Evolutionary conservation across 2,888 invertebrate species (phyloP).

Genomic region (Ichneumoninae sp.): DNA sequence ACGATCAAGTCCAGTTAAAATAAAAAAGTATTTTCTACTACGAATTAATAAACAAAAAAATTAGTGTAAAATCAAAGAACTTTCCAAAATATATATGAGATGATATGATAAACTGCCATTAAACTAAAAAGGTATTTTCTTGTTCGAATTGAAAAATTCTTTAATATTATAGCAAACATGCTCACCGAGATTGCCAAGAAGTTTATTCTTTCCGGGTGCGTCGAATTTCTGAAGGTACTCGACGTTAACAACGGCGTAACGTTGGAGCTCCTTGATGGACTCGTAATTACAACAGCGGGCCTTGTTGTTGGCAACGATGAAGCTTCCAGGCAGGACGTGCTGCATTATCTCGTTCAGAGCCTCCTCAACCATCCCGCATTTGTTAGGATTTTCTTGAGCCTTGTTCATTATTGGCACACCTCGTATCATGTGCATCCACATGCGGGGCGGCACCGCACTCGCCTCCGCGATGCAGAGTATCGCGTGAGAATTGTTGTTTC

Average conservation of each 20-base stretch:
- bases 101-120: too few species aligned
- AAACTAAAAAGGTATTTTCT: background rate
- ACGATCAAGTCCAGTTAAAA: too few species aligned
- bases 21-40: too few species aligned
- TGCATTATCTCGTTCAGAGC: conserved; percentile 81
- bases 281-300: conserved; percentile 82
- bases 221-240: conserved; percentile 84
- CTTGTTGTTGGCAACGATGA: conserved; percentile 83
- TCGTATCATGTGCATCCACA: conserved; percentile 84
- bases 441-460: conserved; percentile 83
- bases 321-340: conserved; percentile 83
- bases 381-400: conserved; percentile 69
- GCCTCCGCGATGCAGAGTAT: conserved; percentile 89
- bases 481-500: conserved; percentile 86
- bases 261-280: conserved; percentile 78
- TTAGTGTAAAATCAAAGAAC: too few species aligned
- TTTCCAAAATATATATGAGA: too few species aligned
- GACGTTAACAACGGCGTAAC: conserved; percentile 83
- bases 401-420: conserved; percentile 79
- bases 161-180: background rate
- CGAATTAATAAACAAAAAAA: too few species aligned
- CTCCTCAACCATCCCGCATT: conserved; percentile 81
- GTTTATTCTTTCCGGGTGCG: conserved; percentile 82
- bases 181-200: conserved; percentile 84
- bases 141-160: background rate